phyloP scores from a whole-genome alignment of 1,140 invertebrate genomes.

The Brachionus sp. region DNA sequence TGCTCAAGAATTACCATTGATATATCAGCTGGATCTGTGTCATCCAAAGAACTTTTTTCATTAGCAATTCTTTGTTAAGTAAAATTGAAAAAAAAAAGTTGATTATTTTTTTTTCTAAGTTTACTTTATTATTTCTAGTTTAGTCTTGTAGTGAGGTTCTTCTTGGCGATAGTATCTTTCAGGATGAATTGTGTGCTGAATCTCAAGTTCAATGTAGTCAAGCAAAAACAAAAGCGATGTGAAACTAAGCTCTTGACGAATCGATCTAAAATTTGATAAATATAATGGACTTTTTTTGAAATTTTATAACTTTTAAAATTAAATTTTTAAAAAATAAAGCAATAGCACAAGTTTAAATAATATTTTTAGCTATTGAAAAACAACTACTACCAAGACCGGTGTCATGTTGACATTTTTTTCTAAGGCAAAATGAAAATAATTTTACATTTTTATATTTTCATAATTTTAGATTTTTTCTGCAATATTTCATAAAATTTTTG shows the following conservation, averaged over 20 bases:
- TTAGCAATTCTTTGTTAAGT: conserved; percentile 51
- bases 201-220: conserved; percentile 31
- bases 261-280: background rate
- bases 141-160: conserved; percentile 7
- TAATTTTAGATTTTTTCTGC: too few species aligned
- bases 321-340: background rate
- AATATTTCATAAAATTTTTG: too few species aligned
- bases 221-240: conserved; percentile 9
- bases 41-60: conserved; percentile 47
- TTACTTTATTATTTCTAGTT: conserved; percentile 39
- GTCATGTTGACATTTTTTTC: too few species aligned
- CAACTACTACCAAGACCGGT: too few species aligned
- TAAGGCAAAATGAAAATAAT: too few species aligned
- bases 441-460: too few species aligned
- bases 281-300: background rate
- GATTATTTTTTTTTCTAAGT: background rate
- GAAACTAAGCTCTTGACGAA: conserved; percentile 12
- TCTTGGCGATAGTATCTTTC: conserved; percentile 33
- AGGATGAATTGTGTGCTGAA: conserved; percentile 40
- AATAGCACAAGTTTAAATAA: too few species aligned
- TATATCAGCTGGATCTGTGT: conserved; percentile 50
- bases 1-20: conserved; percentile 55
- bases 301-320: too few species aligned
- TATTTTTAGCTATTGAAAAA: too few species aligned
- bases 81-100: background rate